These are phyloP conservation scores for Petrosia ficiformis DNA, from an alignment of 37 sponge, comb jelly and placozoan species.

Conservation along the genomic window DNA sequence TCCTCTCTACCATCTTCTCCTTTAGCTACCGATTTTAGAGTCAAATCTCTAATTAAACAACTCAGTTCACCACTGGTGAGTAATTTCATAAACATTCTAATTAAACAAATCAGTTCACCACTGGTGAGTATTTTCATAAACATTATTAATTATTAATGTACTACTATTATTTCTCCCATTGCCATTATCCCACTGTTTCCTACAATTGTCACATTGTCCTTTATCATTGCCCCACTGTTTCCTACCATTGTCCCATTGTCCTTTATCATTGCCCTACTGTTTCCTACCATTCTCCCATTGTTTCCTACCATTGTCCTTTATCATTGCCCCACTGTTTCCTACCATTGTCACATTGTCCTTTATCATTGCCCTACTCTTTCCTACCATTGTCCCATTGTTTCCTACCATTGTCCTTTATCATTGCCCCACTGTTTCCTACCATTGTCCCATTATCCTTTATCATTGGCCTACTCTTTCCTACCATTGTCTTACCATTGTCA, in stretches of 20 bases:
- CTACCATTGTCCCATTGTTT: too few species aligned
- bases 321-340: neutral
- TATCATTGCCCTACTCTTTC: too few species aligned
- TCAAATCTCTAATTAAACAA: too few species aligned
- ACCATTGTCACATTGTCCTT: neutral
- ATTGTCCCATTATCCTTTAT: too few species aligned
- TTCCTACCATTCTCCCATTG: neutral
- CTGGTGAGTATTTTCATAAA: conserved; percentile 32
- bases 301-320: neutral
- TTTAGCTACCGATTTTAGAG: too few species aligned
- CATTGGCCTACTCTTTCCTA: too few species aligned
- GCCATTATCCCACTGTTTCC: neutral
- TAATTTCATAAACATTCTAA: neutral
- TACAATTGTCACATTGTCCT: neutral
- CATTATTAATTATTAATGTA: neutral
- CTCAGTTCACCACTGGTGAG: conserved; percentile 6
- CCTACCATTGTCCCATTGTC: neutral
- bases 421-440: too few species aligned
- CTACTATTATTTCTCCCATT: neutral
- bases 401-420: too few species aligned
- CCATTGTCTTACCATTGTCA: too few species aligned
- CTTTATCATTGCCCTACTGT: neutral
- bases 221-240: neutral
- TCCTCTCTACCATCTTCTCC: neutral
- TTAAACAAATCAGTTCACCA: conserved; percentile 56